Evolutionary conservation across 2,888 invertebrate species (phyloP), one percentile per base, ranked within the genome.

Genomic region (Coleophora deauratella): DNA sequence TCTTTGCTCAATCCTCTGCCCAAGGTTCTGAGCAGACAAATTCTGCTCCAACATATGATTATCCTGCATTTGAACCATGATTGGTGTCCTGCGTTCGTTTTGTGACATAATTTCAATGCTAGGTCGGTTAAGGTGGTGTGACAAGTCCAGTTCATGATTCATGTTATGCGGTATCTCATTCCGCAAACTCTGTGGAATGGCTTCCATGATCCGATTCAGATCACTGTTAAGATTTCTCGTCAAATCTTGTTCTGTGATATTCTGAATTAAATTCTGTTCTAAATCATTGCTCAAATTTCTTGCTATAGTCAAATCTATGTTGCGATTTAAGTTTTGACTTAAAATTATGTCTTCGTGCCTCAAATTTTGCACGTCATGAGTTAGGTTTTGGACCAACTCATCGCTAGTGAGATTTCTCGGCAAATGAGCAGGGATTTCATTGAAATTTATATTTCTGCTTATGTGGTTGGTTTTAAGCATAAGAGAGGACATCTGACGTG

Each of bases 401-500:
- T 80, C 80, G 1, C 64, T 41, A 2, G 65, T 33, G 4, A 67
- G 40, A 21, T 66, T 67, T 31, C 71, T 62, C 4, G 72, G 62
- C 37, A 81, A 49, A 44, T 81, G 78, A 0, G 72, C 65, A 0
- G 82, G 79, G 2, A 82, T 63, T 21, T 82, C 81, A 7, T 74
- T 77, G 37, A 77, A 78, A 40, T 70, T 75, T 0, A 76, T 44
- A 28, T 65, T 72, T 11, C 80, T 50, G 1, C 63, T 66, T 1
- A 80, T 38, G 27, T 74, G 78, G 49, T 81, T 82, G 0, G 75
- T 71, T 55, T 84, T 82, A 0, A 84, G 51, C 82, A 82, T 82
- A 0, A 84, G 55, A 0, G 80, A 77, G 1, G 82, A 81, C 70
- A 84, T 81, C 40, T 81, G 84, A 0, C 84, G 56, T 0, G 84